Percentiles rank a stretch among this genome's conserved stretches.
Evolutionary conservation across 2,888 invertebrate genomes (phyloP).

Genomic region (Tachystola acroxantha): DNA sequence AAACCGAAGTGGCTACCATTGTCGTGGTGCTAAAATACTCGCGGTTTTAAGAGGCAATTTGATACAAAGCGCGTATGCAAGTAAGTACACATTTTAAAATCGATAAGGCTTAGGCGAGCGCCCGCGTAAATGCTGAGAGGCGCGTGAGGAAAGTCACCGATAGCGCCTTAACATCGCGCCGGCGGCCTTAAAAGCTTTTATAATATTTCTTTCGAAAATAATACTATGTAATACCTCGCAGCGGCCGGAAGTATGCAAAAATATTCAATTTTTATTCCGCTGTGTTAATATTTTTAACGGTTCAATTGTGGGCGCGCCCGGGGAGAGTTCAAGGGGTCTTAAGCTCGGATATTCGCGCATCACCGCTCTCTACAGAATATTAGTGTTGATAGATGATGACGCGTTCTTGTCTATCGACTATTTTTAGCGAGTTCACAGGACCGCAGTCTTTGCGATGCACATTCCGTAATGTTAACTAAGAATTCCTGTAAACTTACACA

Average conservation of each 20-base stretch:
- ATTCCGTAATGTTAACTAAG: too few relatives aligned
- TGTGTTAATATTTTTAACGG: constrained; percentile 56
- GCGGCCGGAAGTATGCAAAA: constrained; percentile 60
- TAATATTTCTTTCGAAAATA: constrained; percentile 68
- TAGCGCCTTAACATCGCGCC: constrained; percentile 61
- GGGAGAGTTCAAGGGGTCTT: constrained; percentile 45
- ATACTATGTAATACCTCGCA: constrained; percentile 62
- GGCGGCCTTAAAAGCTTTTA: constrained; percentile 73
- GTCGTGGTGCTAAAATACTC: neutral
- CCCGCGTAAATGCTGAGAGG: constrained; percentile 33
- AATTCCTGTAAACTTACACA: too few relatives aligned
- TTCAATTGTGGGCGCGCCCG: constrained; percentile 30
- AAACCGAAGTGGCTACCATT: too few relatives aligned
- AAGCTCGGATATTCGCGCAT: constrained; percentile 63
- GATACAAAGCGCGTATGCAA: neutral
- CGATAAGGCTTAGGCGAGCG: constrained; percentile 56
- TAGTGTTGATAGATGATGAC: constrained; percentile 51
- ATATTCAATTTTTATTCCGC: constrained; percentile 68
- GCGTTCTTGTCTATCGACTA: constrained; percentile 6
- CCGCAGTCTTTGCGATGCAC: too few relatives aligned
- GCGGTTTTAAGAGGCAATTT: neutral
- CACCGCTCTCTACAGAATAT: constrained; percentile 38
- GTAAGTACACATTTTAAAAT: constrained; percentile 35
- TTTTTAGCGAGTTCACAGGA: too few relatives aligned
- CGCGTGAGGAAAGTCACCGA: constrained; percentile 43